phyloP scores from a whole-genome alignment of 2,888 invertebrate genomes.

The Harpalus rubripes region DNA sequence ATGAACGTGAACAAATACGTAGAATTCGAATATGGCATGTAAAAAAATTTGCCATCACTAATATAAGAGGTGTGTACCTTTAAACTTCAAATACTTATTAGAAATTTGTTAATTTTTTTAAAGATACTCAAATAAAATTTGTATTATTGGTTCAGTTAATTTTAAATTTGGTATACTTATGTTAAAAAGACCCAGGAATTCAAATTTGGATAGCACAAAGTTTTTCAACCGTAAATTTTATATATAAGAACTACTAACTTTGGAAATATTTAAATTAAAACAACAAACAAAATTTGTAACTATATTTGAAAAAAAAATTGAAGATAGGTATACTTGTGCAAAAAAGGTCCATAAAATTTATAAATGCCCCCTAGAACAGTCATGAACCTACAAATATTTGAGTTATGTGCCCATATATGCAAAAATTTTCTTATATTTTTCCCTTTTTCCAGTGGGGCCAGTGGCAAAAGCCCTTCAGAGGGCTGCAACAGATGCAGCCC shows the following conservation, averaged over 20 bases:
- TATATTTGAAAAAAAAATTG: too few relatives aligned
- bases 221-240: not conserved
- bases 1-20: too few relatives aligned
- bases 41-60: not conserved
- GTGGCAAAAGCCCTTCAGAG: conserved; percentile 46
- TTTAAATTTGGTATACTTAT: not conserved
- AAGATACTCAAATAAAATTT: too few relatives aligned
- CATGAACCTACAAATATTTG: not conserved
- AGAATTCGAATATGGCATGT: not conserved
- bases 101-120: too few relatives aligned
- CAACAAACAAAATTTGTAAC: too few relatives aligned
- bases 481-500: conserved; percentile 7
- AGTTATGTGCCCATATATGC: not conserved
- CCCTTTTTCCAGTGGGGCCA: conserved; percentile 15
- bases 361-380: not conserved
- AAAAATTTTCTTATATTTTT: not conserved
- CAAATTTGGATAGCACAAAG: not conserved
- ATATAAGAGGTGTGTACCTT: not conserved
- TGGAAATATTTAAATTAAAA: too few relatives aligned
- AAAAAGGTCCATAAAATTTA: not conserved
- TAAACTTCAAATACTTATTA: not conserved
- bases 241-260: not conserved
- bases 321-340: too few relatives aligned
- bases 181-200: not conserved
- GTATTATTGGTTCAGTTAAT: not conserved